These are phyloP conservation scores for Momotus momota DNA, from an alignment of 2,797 vertebrate genomes.

Conservation along the genomic window DNA sequence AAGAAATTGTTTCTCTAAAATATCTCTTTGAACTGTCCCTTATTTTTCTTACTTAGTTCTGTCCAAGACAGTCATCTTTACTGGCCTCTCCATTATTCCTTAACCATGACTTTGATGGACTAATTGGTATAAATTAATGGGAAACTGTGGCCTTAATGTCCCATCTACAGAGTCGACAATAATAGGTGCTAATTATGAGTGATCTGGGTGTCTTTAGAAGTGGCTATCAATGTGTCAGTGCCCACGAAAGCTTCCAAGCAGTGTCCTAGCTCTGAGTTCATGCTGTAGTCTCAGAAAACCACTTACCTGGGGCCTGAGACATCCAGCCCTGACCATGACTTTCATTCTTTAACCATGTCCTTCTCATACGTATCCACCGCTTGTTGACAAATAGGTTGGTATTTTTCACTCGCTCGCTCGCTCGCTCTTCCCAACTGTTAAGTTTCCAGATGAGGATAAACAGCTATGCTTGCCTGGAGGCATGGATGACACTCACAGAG, in stretches of 20 bases:
- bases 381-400: not conserved
- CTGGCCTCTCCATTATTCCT: not conserved
- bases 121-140: not conserved
- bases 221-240: not conserved
- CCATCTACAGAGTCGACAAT: not conserved
- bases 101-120: not conserved
- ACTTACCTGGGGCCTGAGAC: not conserved
- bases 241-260: not conserved
- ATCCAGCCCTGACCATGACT: not conserved
- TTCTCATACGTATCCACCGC: not conserved
- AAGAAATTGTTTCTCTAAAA: not conserved
- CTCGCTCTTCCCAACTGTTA: not conserved
- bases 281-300: not conserved
- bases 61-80: not conserved
- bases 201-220: not conserved
- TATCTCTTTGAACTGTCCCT: not conserved
- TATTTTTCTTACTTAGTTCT: not conserved
- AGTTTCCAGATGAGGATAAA: constrained; percentile 5
- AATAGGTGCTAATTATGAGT: not conserved
- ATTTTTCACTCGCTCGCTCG: not conserved
- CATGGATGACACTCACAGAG: constrained; percentile 3
- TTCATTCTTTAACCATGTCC: not conserved
- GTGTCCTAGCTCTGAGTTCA: not conserved
- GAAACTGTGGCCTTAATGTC: not conserved
- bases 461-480: constrained; percentile 20